These are phyloP conservation scores for Apaloderma vittatum DNA, from an alignment of 2,113 vertebrate species.

Conservation along the genomic window DNA sequence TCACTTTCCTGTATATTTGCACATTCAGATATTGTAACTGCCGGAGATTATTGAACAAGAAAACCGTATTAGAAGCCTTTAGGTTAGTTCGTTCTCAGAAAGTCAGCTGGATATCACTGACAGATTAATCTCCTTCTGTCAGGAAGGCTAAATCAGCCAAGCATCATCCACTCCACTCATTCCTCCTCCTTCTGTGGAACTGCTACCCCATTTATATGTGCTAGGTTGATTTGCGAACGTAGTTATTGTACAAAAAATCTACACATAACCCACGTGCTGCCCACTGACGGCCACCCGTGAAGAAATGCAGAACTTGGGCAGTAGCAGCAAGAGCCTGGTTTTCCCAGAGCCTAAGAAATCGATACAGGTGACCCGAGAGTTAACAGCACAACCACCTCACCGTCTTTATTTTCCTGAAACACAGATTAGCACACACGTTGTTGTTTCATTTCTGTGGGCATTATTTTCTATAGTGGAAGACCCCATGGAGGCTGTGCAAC, in stretches of 20 bases:
- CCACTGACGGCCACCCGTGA: neutral
- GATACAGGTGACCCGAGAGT: neutral
- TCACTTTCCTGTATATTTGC: neutral
- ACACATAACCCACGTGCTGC: neutral
- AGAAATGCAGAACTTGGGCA: neutral
- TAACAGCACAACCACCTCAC: neutral
- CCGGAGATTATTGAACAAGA: neutral
- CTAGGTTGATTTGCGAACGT: neutral
- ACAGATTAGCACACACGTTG: neutral
- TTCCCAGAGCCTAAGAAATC: neutral
- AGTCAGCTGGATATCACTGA: neutral
- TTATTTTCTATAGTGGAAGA: neutral
- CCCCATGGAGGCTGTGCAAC: neutral
- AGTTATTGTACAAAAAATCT: neutral
- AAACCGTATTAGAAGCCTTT: neutral
- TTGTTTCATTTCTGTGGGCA: neutral
- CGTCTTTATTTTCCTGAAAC: neutral
- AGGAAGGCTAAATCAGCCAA: neutral
- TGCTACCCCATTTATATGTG: neutral
- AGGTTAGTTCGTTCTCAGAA: neutral
- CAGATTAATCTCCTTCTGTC: neutral
- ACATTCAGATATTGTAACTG: neutral
- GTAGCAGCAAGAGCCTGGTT: neutral
- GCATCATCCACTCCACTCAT: neutral
- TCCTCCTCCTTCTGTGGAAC: neutral